Conservation (phyloP, 1,140 invertebrate genomes). For the Ctenoplectra terminalis region DNA sequence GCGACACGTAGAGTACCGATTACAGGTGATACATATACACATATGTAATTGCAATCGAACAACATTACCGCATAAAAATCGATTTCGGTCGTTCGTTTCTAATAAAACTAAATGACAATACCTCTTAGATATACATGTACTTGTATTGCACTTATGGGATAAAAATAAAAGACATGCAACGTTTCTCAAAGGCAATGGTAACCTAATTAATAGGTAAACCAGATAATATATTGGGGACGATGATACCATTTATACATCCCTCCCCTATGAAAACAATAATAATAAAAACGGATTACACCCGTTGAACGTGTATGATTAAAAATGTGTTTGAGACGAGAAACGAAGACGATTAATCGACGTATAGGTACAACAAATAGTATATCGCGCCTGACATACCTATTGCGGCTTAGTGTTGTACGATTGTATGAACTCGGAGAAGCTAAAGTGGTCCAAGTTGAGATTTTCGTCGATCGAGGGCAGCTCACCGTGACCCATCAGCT, state of each 20-base stretch:
- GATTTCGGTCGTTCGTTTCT: neutral
- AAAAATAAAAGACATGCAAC: conserved; percentile 12
- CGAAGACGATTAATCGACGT: conserved; percentile 13
- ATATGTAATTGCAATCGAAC: neutral
- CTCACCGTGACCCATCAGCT: conserved; percentile 77
- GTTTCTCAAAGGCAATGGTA: conserved; percentile 6
- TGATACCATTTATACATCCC: conserved; percentile 40
- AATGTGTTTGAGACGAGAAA: conserved; percentile 27
- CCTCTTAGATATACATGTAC: conserved; percentile 43
- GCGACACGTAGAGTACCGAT: neutral
- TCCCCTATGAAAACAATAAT: conserved; percentile 55
- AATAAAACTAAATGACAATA: conserved; percentile 8
- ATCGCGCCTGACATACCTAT: conserved; percentile 69
- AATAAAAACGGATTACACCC: conserved; percentile 11
- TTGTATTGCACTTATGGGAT: conserved; percentile 34
- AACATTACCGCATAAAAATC: neutral
- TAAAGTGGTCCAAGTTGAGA: conserved; percentile 79
- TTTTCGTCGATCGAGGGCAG: conserved; percentile 80
- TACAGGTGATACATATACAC: neutral
- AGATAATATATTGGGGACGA: conserved; percentile 3
- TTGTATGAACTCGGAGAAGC: conserved; percentile 79
- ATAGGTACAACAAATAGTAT: conserved; percentile 8
- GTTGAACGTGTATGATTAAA: conserved; percentile 8
- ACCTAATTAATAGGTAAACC: neutral
- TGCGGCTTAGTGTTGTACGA: conserved; percentile 76